Percentiles rank a stretch among this genome's conserved stretches.
phyloP scores from a whole-genome alignment of 2,888 invertebrate genomes.

The Lithophane socia region DNA sequence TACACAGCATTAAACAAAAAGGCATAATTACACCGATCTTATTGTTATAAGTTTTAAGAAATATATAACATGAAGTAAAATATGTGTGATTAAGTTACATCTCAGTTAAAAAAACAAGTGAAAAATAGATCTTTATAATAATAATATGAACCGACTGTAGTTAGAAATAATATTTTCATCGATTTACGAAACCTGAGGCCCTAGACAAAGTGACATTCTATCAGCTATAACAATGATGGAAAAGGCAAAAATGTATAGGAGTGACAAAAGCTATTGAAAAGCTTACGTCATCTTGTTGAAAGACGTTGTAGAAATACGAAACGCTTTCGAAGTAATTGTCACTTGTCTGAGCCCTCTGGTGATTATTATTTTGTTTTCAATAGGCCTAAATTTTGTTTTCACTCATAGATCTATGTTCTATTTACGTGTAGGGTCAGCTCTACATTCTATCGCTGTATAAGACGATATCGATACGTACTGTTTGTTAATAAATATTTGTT shows the following conservation, averaged over 20 bases:
- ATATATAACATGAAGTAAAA: not conserved
- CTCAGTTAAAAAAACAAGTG: not conserved
- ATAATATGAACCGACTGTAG: conserved; percentile 14
- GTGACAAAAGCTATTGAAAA: no score
- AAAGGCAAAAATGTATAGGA: no score
- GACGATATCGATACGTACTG: conserved; percentile 51
- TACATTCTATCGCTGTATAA: conserved; percentile 37
- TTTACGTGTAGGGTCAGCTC: conserved; percentile 22
- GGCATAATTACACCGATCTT: not conserved
- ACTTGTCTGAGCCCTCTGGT: not conserved
- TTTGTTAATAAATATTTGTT: conserved; percentile 59
- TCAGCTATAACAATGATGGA: no score
- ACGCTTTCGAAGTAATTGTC: no score
- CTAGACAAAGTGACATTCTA: no score
- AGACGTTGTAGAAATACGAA: no score
- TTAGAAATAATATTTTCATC: conserved; percentile 9
- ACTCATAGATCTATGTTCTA: conserved; percentile 33
- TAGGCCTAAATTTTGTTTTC: conserved; percentile 62
- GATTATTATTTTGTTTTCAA: conserved; percentile 50
- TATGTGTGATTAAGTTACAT: not conserved
- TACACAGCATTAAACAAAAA: not conserved
- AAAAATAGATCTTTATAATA: not conserved
- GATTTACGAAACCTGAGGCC: not conserved
- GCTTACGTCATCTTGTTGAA: no score
- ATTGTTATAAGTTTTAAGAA: not conserved